Percentiles rank a stretch among this genome's conserved stretches.
Conservation (phyloP, 2,888 invertebrate species). For the Tinea trinotella region DNA sequence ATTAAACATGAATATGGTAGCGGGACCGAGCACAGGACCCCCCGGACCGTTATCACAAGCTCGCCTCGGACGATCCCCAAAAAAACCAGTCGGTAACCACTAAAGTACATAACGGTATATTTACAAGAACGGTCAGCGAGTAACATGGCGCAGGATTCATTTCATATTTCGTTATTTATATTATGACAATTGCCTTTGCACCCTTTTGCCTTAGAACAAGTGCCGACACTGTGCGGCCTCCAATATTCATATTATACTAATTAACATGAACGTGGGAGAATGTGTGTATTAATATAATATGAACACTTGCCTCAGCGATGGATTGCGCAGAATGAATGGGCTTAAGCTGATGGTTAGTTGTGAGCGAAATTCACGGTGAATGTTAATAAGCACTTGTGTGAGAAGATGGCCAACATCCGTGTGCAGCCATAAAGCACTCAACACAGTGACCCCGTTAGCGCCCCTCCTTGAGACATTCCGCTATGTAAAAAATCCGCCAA, state of each 20-base stretch:
- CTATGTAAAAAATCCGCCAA: slow-evolving; percentile 12
- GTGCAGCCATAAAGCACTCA: neutral
- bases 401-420: neutral
- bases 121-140: neutral
- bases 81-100: neutral
- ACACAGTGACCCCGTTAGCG: slow-evolving; percentile 4
- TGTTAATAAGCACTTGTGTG: neutral
- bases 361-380: slow-evolving; percentile 37
- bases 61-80: neutral
- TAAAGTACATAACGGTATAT: neutral
- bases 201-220: too few relatives aligned
- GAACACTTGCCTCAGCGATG: too few relatives aligned
- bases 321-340: too few relatives aligned
- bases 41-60: neutral
- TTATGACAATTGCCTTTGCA: neutral
- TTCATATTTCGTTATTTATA: neutral
- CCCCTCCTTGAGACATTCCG: slow-evolving; percentile 2
- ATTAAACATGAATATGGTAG: neutral
- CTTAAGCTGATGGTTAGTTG: slow-evolving; percentile 51
- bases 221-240: too few relatives aligned
- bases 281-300: too few relatives aligned
- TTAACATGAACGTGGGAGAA: too few relatives aligned
- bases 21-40: neutral
- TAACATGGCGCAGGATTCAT: neutral
- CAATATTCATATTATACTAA: too few relatives aligned